phyloP scores from a whole-genome alignment of 2,113 vertebrate genomes.

The Motacilla tschutschensis region DNA sequence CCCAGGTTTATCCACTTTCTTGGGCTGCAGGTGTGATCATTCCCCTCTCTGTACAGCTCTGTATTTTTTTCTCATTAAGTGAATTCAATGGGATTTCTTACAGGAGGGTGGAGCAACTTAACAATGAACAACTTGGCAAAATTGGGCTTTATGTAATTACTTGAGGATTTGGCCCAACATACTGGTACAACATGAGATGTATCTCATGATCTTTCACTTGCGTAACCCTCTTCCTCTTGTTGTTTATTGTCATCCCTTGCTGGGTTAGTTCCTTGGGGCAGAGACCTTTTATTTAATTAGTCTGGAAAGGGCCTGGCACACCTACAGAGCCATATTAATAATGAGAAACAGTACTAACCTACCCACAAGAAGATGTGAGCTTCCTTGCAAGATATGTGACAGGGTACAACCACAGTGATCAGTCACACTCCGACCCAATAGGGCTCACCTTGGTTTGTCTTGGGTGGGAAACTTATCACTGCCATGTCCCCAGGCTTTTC shows the following conservation, averaged over 20 bases:
- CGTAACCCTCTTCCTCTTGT: conserved; percentile 55
- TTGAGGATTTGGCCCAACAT: conserved; percentile 60
- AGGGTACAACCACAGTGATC: background rate
- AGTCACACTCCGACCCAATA: background rate
- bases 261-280: conserved; percentile 62
- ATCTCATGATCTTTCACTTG: conserved; percentile 59
- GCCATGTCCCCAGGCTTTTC: background rate
- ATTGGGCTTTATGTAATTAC: conserved; percentile 55
- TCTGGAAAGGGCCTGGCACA: conserved; percentile 58
- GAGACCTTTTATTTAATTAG: conserved; percentile 62
- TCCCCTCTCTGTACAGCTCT: background rate
- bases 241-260: conserved; percentile 59
- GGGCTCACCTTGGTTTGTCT: background rate
- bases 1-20: background rate
- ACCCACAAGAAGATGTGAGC: conserved; percentile 46
- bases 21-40: background rate
- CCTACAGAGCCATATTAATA: conserved; percentile 59
- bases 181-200: conserved; percentile 50
- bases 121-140: conserved; percentile 58
- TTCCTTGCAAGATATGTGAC: conserved; percentile 23
- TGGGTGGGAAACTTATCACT: background rate
- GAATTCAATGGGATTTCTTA: conserved; percentile 26
- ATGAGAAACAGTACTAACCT: conserved; percentile 48
- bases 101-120: conserved; percentile 31
- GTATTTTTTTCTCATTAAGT: background rate